phyloP scores from a whole-genome alignment of 2,888 invertebrate genomes.

The Zaprionus obscuricornis region DNA sequence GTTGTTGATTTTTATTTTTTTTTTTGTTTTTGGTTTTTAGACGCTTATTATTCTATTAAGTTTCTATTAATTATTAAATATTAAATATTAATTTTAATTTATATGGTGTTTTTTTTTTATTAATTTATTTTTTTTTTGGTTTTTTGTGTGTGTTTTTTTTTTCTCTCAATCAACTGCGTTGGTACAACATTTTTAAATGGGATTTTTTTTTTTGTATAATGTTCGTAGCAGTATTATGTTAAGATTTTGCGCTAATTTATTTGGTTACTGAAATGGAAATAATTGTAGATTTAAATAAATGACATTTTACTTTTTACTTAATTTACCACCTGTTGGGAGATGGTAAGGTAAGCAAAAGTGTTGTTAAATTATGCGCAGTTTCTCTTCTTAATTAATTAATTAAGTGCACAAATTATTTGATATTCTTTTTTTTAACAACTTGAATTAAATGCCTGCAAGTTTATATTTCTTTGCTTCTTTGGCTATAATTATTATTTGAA shows the following conservation, averaged over 20 bases:
- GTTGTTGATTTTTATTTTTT: slow-evolving; percentile 31
- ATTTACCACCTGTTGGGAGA: slow-evolving; percentile 60
- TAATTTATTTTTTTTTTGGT: slow-evolving; percentile 45
- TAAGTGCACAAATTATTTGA: no score
- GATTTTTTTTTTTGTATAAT: slow-evolving; percentile 44
- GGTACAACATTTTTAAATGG: slow-evolving; percentile 79
- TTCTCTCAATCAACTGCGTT: slow-evolving; percentile 80
- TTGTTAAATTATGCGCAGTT: background rate
- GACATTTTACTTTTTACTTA: background rate
- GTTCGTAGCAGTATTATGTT: slow-evolving; percentile 68
- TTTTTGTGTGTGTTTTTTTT: slow-evolving; percentile 50
- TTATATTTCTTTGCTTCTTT: no score
- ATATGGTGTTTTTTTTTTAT: slow-evolving; percentile 41
- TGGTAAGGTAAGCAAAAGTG: slow-evolving; percentile 19
- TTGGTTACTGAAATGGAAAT: slow-evolving; percentile 60
- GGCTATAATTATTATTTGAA: no score
- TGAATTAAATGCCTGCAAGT: no score
- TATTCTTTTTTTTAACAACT: no score
- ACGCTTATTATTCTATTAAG: slow-evolving; percentile 54
- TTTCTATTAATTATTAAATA: slow-evolving; percentile 31
- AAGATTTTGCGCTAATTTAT: slow-evolving; percentile 64
- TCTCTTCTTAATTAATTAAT: background rate
- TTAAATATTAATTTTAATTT: slow-evolving; percentile 35
- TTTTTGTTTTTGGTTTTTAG: slow-evolving; percentile 46
- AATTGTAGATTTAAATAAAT: slow-evolving; percentile 19